Conservation (phyloP, 2,888 invertebrate species). For the Marronus borbonicus region DNA sequence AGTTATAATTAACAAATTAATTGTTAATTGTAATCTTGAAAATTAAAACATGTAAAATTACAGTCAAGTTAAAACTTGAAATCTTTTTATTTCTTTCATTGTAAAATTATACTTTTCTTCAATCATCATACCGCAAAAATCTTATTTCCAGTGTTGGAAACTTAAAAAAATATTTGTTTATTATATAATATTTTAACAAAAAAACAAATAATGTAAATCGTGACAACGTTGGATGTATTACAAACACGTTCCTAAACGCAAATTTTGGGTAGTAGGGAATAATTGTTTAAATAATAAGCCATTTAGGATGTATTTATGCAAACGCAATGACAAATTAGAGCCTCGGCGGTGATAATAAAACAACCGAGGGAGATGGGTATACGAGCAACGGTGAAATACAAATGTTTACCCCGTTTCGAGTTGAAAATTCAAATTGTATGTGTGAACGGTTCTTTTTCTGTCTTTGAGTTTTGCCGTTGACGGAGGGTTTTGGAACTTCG, state of each 20-base stretch:
- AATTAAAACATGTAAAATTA: too few relatives aligned
- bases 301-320: slow-evolving; percentile 26
- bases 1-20: too few relatives aligned
- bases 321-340: slow-evolving; percentile 32
- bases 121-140: too few relatives aligned
- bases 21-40: too few relatives aligned
- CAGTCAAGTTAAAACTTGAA: too few relatives aligned
- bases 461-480: slow-evolving; percentile 60
- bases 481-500: slow-evolving; percentile 56
- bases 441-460: slow-evolving; percentile 55
- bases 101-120: too few relatives aligned
- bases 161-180: too few relatives aligned
- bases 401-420: slow-evolving; percentile 40
- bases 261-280: slow-evolving; percentile 4
- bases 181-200: too few relatives aligned
- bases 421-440: slow-evolving; percentile 51
- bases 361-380: not conserved
- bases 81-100: too few relatives aligned
- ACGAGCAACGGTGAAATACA: slow-evolving; percentile 6
- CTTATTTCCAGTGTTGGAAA: too few relatives aligned
- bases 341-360: slow-evolving; percentile 25
- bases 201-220: not conserved
- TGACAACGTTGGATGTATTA: slow-evolving; percentile 14
- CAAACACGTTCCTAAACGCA: slow-evolving; percentile 20
- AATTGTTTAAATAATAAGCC: slow-evolving; percentile 22